phyloP scores from a whole-genome alignment of 2,113 vertebrate species.

The Salvelinus alpinus region DNA sequence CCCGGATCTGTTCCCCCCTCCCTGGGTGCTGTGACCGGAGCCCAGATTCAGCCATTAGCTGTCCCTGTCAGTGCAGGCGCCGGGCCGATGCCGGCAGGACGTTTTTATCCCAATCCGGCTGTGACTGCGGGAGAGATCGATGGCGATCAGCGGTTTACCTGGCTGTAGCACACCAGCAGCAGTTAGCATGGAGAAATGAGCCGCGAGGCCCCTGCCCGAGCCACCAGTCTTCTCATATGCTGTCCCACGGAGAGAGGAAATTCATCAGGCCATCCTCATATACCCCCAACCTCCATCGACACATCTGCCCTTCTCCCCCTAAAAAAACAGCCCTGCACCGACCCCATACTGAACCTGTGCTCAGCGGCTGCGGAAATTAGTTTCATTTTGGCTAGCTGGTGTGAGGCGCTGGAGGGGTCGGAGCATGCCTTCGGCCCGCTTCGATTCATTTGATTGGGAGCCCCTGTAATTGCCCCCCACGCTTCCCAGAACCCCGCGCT shows the following conservation, averaged over 20 bases:
- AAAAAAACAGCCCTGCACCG: slow-evolving; percentile 58
- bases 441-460: slow-evolving; percentile 86
- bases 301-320: slow-evolving; percentile 24
- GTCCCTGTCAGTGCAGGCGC: slow-evolving; percentile 73
- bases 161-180: slow-evolving; percentile 72
- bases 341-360: slow-evolving; percentile 81
- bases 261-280: slow-evolving; percentile 74
- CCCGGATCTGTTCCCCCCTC: slow-evolving; percentile 49
- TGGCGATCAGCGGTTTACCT: slow-evolving; percentile 75
- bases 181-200: slow-evolving; percentile 85
- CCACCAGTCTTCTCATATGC: slow-evolving; percentile 82
- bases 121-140: slow-evolving; percentile 84
- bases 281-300: slow-evolving; percentile 34
- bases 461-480: slow-evolving; percentile 88
- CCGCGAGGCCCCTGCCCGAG: slow-evolving; percentile 73
- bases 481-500: slow-evolving; percentile 80
- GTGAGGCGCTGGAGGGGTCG: slow-evolving; percentile 9
- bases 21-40: slow-evolving; percentile 75
- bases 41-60: slow-evolving; percentile 80
- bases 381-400: slow-evolving; percentile 73
- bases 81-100: slow-evolving; percentile 77
- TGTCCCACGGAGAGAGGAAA: slow-evolving; percentile 78
- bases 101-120: slow-evolving; percentile 80
- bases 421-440: slow-evolving; percentile 84
- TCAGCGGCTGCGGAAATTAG: slow-evolving; percentile 81